A percentile compares a stretch with the other conserved stretches of the same genome.
These are phyloP conservation scores for Ruditapes philippinarum DNA, from an alignment of 1,140 invertebrate genomes.

Conservation along the genomic window DNA sequence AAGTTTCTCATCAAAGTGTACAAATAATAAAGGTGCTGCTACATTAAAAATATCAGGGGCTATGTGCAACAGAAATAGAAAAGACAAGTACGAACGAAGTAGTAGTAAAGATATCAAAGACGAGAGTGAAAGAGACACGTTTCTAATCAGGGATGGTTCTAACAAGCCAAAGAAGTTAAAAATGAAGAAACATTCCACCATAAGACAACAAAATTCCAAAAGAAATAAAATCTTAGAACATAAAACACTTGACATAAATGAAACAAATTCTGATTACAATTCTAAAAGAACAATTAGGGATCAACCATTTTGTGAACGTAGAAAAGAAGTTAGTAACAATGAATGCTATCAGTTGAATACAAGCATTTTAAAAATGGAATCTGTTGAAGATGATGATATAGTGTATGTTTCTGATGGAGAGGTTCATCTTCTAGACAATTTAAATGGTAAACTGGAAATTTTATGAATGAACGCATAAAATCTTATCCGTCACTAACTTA, in stretches of 20 bases:
- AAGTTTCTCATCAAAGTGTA: background rate
- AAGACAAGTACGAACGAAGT: background rate
- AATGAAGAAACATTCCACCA: background rate
- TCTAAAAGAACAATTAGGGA: background rate
- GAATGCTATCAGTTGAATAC: background rate
- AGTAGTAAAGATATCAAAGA: background rate
- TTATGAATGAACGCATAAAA: too few relatives aligned
- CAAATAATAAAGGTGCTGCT: background rate
- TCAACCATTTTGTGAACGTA: too few relatives aligned
- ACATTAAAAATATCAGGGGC: background rate
- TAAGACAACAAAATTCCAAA: background rate
- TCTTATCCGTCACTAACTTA: too few relatives aligned
- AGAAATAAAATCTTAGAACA: background rate
- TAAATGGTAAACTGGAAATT: background rate
- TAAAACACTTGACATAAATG: background rate
- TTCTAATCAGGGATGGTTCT: too few relatives aligned
- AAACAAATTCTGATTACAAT: background rate
- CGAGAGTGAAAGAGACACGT: too few relatives aligned
- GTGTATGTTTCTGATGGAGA: background rate
- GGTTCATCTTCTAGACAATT: background rate
- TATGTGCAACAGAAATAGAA: background rate
- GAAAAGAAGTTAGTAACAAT: background rate
- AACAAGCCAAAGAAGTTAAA: background rate
- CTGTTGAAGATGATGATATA: background rate
- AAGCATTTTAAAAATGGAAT: background rate